Conservation (phyloP, 1,140 invertebrate genomes). For the Popillia japonica region DNA sequence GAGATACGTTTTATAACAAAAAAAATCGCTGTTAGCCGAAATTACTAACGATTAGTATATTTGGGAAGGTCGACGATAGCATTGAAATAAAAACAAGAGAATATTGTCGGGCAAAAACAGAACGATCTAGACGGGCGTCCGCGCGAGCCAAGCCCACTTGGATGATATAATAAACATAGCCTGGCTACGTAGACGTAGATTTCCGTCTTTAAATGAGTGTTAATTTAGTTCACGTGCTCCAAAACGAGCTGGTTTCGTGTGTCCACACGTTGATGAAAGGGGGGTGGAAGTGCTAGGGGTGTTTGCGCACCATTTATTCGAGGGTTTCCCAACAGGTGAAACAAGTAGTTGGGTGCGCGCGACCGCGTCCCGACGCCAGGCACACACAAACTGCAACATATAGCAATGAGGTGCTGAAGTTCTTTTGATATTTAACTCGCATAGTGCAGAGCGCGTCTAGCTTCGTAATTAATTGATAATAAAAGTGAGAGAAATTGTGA, state of each 20-base stretch:
- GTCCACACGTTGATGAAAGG: neutral
- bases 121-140: neutral
- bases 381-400: neutral
- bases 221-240: neutral
- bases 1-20: neutral
- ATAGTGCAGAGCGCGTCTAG: neutral
- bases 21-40: neutral
- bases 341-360: slow-evolving; percentile 30
- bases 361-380: neutral
- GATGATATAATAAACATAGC: neutral
- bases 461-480: neutral
- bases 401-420: neutral
- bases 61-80: too few relatives aligned
- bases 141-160: neutral
- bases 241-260: slow-evolving; percentile 7
- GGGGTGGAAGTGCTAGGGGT: neutral
- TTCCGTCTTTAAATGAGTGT: slow-evolving; percentile 5
- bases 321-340: slow-evolving; percentile 28
- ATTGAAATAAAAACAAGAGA: neutral
- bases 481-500: neutral
- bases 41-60: neutral
- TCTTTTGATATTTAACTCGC: neutral
- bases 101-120: neutral
- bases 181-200: too few relatives aligned
- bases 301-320: slow-evolving; percentile 13